A percentile compares a stretch with the other conserved stretches of the same genome.
Evolutionary conservation across 1,140 invertebrate genomes (phyloP).

Genomic region (Globodera rostochiensis): DNA sequence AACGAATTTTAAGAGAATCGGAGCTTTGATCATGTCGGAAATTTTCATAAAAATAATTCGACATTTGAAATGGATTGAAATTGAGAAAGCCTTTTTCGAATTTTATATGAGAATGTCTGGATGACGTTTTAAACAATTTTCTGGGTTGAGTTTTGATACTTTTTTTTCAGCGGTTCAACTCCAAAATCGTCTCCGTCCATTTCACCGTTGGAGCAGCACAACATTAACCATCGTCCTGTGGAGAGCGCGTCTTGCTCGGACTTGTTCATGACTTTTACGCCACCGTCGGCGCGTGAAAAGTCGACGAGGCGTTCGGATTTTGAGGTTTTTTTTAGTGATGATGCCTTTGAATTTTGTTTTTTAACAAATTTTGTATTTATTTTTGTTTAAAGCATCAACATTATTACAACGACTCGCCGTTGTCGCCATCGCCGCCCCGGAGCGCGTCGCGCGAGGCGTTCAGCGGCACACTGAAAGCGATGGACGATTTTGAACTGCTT

Average conservation of each 20-base stretch:
- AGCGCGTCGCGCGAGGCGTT: conserved; percentile 28
- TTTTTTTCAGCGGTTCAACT: background rate
- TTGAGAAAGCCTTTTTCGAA: no score
- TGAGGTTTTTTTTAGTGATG: background rate
- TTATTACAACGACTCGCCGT: conserved; percentile 1
- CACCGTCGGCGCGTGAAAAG: background rate
- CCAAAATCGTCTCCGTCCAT: background rate
- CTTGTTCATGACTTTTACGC: background rate
- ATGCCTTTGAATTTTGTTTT: background rate
- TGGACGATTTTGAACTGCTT: conserved; percentile 50
- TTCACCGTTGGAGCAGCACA: background rate
- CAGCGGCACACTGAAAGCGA: conserved; percentile 33
- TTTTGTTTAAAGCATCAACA: background rate
- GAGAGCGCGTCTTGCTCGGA: background rate
- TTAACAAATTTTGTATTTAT: background rate
- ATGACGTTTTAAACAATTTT: background rate
- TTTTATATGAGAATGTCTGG: background rate
- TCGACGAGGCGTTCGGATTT: no score
- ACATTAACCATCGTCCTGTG: background rate
- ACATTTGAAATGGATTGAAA: no score
- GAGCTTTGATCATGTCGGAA: no score
- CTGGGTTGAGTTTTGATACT: background rate
- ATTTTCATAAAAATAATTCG: no score
- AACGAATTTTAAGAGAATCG: background rate
- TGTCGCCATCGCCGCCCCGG: conserved; percentile 3